phyloP scores from a whole-genome alignment of 2,888 invertebrate species.

The Aspidiotus rigidus region DNA sequence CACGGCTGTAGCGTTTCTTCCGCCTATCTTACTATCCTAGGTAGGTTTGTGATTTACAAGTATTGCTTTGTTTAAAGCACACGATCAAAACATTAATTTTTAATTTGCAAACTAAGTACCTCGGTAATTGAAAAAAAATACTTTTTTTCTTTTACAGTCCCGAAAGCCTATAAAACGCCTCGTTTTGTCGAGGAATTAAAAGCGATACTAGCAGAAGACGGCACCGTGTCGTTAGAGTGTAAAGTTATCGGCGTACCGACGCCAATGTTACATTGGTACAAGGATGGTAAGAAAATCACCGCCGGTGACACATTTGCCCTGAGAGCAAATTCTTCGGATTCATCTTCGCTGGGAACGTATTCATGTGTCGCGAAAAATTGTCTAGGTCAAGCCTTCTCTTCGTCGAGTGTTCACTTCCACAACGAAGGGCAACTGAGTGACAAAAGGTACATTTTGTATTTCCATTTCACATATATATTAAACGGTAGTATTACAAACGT shows the following conservation, averaged over 20 bases:
- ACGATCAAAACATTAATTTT: neutral
- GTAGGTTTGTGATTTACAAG: neutral
- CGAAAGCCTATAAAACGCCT: conserved; percentile 78
- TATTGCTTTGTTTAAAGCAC: neutral
- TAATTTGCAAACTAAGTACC: neutral
- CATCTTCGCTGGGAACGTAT: conserved; percentile 76
- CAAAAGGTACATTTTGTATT: conserved; percentile 16
- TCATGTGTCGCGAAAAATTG: conserved; percentile 82
- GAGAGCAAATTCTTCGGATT: conserved; percentile 73
- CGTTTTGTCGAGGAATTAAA: conserved; percentile 77
- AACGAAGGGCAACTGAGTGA: conserved; percentile 41
- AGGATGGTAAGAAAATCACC: conserved; percentile 78
- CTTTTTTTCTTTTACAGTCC: conserved; percentile 49
- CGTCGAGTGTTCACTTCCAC: conserved; percentile 72
- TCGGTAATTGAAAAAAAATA: neutral
- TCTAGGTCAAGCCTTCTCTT: conserved; percentile 74
- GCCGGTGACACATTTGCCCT: conserved; percentile 83
- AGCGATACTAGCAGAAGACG: conserved; percentile 74
- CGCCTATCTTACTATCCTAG: conserved; percentile 22
- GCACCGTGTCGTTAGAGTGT: conserved; percentile 82
- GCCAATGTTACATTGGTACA: conserved; percentile 61
- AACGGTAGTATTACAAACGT: neutral
- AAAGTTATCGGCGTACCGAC: conserved; percentile 87
- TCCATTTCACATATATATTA: neutral
- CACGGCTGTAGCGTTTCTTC: conserved; percentile 47